Conservation (phyloP, 1,140 invertebrate species). For the Leucophenga varia region DNA sequence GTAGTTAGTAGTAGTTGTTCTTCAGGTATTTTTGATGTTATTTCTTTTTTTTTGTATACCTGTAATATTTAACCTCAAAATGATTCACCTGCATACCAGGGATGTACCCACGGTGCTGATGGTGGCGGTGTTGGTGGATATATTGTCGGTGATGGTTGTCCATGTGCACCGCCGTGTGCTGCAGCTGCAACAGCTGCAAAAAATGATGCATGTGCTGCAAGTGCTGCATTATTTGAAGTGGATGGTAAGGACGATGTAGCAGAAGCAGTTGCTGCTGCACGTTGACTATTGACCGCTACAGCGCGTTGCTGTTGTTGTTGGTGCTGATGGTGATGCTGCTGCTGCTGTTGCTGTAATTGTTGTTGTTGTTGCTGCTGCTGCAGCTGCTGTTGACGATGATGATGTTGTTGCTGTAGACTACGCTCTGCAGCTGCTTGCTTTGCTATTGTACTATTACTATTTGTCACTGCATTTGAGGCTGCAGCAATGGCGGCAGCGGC, state of each 20-base stretch:
- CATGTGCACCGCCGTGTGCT: constrained; percentile 30
- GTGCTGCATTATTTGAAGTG: background rate
- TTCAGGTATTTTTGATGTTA: too few relatives aligned
- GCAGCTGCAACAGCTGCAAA: constrained; percentile 3
- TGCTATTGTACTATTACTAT: too few relatives aligned
- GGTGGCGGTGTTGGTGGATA: constrained; percentile 55
- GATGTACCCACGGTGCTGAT: constrained; percentile 55
- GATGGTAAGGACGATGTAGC: background rate
- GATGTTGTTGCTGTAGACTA: too few relatives aligned
- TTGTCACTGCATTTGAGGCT: too few relatives aligned
- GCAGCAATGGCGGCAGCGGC: too few relatives aligned
- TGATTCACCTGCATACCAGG: constrained; percentile 52
- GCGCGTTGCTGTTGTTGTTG: background rate
- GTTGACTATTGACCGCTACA: background rate
- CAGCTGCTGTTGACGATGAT: too few relatives aligned
- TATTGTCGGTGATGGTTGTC: constrained; percentile 53
- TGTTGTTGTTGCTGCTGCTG: too few relatives aligned
- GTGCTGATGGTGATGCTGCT: background rate
- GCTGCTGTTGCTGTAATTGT: background rate
- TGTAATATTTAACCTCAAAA: constrained; percentile 26
- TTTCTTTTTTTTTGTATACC: background rate
- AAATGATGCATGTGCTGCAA: background rate
- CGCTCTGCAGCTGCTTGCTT: too few relatives aligned
- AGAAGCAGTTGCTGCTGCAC: background rate
- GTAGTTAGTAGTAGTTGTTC: too few relatives aligned